Evolutionary conservation across 2,888 invertebrate species (phyloP), one percentile per base, ranked within the genome.

Genomic region (Ditula angustiorana): DNA sequence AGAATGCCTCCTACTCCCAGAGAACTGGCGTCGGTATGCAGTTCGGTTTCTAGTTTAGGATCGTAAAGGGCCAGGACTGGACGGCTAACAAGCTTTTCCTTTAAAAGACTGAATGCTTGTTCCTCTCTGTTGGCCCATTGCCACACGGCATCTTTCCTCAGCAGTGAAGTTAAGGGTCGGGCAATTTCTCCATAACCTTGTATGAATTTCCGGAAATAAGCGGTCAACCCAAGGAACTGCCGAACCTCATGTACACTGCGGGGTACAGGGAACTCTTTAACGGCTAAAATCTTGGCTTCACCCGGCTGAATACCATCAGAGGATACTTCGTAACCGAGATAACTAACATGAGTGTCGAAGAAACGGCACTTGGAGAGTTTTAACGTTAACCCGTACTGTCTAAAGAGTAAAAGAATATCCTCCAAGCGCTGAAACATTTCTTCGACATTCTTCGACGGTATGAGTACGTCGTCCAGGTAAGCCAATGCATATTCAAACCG

Each of bases 161-260:
- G 11, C 16, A 55, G 23, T 0, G 2, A 10, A 16, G 55, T 55
- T 7, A 55, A 41, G n/a, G 55, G 26, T 0, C 26, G 37, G 2
- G 55, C 55, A n/a, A 55, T 55, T 37, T 55, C 55, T 3, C 55
- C 55, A 11, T 55, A 55, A 1, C 55, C 55, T 7, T 37, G 10
- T 4, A 30, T 50, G 11, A 50, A 50, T 16, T 50, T 50, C 8
- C 50, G 50, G 2, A 50, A 50, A 13, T 50, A 50, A 2, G 30
- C 50, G 16, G 50, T 50, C 16, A 50, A 16, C 13, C 50, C 50
- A 7, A 50, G 50, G 16, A 50, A 50, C 8, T 50, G 50, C 1
- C 49, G 13, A 28, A 49, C 28, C 13, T 49, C 49, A 28, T 55
- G 37, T n/a, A 55, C 23, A 13, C 23, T 55, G 10, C n/a, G 37